Evolutionary conservation across 1,140 invertebrate species (phyloP).

Genomic region (Carcinoscorpius rotundicauda): DNA sequence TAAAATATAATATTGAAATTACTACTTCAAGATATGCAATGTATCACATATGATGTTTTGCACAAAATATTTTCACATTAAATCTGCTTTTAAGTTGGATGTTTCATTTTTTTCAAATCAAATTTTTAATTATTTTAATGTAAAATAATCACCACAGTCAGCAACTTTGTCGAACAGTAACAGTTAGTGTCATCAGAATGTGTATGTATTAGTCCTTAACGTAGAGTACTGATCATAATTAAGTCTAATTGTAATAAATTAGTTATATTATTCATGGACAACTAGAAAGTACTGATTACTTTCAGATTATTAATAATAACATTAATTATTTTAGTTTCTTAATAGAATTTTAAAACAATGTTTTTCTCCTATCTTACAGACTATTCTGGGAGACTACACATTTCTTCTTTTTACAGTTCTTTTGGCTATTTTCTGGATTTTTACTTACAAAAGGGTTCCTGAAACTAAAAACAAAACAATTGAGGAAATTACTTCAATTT

Average conservation of each 20-base stretch:
- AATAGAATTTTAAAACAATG: not conserved
- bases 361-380: conserved; percentile 13
- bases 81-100: no score
- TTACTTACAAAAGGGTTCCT: conserved; percentile 41
- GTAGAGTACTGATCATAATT: not conserved
- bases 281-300: not conserved
- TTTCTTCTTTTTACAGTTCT: conserved; percentile 41
- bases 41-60: no score
- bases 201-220: not conserved
- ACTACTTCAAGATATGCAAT: not conserved
- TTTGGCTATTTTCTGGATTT: conserved; percentile 38
- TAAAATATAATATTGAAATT: not conserved
- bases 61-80: no score
- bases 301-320: no score
- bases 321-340: no score
- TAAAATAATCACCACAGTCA: not conserved
- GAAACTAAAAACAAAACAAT: conserved; percentile 43
- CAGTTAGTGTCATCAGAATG: no score
- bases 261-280: not conserved
- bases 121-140: not conserved
- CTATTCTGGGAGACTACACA: conserved; percentile 31
- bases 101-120: not conserved
- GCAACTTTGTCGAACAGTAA: not conserved
- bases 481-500: conserved; percentile 35
- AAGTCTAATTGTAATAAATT: not conserved